Evolutionary conservation across 2,888 invertebrate genomes (phyloP).

Genomic region (Dryadula phaetusa): DNA sequence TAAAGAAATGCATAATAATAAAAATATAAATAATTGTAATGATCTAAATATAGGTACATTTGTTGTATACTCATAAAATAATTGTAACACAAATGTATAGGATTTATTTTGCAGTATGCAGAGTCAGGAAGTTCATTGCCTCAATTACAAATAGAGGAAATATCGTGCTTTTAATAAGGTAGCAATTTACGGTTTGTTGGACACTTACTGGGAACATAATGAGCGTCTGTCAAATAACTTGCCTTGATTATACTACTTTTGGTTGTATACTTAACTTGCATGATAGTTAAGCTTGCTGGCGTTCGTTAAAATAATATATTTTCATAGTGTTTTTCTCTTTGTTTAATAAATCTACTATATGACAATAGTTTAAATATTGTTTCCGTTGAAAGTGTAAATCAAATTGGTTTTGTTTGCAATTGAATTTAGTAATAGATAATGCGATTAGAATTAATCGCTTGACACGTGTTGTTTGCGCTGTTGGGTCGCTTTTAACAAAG

Average conservation of each 20-base stretch:
- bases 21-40: too few relatives aligned
- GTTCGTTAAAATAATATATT: not conserved
- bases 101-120: not conserved
- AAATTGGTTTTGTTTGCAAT: slow-evolving; percentile 24
- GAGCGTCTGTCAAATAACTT: slow-evolving; percentile 27
- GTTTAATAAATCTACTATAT: not conserved
- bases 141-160: slow-evolving; percentile 31
- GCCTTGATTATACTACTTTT: slow-evolving; percentile 4
- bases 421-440: slow-evolving; percentile 44
- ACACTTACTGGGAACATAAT: slow-evolving; percentile 29
- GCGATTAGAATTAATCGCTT: slow-evolving; percentile 55
- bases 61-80: not conserved
- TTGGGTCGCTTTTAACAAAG: slow-evolving; percentile 61
- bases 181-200: slow-evolving; percentile 32
- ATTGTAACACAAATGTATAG: not conserved
- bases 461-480: slow-evolving; percentile 57
- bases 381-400: slow-evolving; percentile 2
- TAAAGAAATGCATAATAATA: too few relatives aligned
- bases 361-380: not conserved
- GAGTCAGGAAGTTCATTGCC: slow-evolving; percentile 11
- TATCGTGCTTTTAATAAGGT: slow-evolving; percentile 35
- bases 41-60: too few relatives aligned
- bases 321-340: not conserved
- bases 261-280: not conserved
- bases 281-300: not conserved